Conservation (phyloP, 2,888 invertebrate species). For the Napeogenes sylphis region DNA sequence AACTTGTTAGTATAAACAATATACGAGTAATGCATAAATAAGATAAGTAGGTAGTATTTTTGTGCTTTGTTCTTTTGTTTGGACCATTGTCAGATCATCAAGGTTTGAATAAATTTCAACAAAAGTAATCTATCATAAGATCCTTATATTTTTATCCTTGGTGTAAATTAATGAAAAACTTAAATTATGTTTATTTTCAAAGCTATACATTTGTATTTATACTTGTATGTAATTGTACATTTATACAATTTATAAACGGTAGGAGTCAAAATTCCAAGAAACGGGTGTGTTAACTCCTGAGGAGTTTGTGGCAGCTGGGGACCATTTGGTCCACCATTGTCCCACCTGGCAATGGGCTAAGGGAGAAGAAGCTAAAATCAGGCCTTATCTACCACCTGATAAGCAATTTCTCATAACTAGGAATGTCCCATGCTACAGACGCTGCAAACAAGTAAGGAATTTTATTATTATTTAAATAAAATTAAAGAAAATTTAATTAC, state of each 20-base stretch:
- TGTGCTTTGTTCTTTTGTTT: constrained; percentile 4
- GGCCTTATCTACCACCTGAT: constrained; percentile 93
- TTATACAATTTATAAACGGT: constrained; percentile 10
- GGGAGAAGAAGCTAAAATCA: constrained; percentile 93
- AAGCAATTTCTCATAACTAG: constrained; percentile 98
- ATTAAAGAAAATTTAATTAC: constrained; percentile 1
- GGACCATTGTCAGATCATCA: not conserved
- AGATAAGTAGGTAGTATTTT: not conserved
- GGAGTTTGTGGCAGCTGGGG: constrained; percentile 99
- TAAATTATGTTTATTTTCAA: too few species aligned
- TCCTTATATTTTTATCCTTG: not conserved
- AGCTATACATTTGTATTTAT: too few species aligned
- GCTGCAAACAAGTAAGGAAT: constrained; percentile 89
- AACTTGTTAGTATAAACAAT: not conserved
- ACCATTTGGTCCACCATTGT: constrained; percentile 98
- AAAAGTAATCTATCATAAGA: not conserved
- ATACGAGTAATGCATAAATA: not conserved
- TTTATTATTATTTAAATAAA: too few species aligned
- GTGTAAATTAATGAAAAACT: not conserved
- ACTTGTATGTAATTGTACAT: too few species aligned
- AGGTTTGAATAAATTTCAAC: not conserved
- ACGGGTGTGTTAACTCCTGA: constrained; percentile 99
- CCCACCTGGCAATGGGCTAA: constrained; percentile 99
- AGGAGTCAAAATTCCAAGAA: constrained; percentile 98
- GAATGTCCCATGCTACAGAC: constrained; percentile 96